Conservation (phyloP, 2,888 invertebrate genomes). For the Idaea biselata region DNA sequence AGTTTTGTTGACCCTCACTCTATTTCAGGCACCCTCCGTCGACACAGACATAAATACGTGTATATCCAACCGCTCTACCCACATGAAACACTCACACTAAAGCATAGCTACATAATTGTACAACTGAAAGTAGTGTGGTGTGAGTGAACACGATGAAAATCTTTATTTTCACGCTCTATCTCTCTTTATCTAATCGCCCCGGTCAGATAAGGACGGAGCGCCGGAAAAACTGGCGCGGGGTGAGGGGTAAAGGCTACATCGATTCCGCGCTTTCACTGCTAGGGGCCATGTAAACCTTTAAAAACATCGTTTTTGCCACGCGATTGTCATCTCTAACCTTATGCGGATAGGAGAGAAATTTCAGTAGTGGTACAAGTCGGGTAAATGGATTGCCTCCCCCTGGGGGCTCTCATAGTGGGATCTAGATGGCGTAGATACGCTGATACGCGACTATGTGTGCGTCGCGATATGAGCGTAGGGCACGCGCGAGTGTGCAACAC, state of each 20-base stretch:
- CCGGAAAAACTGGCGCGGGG: constrained; percentile 80
- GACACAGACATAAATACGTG: constrained; percentile 37
- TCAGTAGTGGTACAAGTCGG: constrained; percentile 54
- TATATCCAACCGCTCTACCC: constrained; percentile 45
- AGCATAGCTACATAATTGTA: constrained; percentile 58
- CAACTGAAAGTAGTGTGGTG: constrained; percentile 65
- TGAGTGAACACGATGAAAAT: constrained; percentile 81
- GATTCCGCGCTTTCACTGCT: constrained; percentile 81
- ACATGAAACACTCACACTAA: constrained; percentile 59
- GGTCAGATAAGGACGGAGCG: constrained; percentile 79
- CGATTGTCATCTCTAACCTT: constrained; percentile 76
- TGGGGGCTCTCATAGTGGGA: constrained; percentile 80
- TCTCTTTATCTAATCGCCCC: constrained; percentile 80
- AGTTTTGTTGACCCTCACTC: constrained; percentile 67
- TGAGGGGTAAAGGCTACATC: constrained; percentile 80
- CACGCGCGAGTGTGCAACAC: constrained; percentile 46
- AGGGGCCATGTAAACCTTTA: constrained; percentile 81
- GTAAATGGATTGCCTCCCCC: constrained; percentile 81
- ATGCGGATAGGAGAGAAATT: constrained; percentile 67
- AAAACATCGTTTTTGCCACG: constrained; percentile 73
- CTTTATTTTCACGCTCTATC: constrained; percentile 82
- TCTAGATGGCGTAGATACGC: constrained; percentile 81
- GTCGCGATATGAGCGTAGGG: constrained; percentile 43
- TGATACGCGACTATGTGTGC: constrained; percentile 71
- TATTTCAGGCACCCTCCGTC: constrained; percentile 62